Evolutionary conservation across 2,113 vertebrate species (phyloP).

Genomic region (Panthera uncia): DNA sequence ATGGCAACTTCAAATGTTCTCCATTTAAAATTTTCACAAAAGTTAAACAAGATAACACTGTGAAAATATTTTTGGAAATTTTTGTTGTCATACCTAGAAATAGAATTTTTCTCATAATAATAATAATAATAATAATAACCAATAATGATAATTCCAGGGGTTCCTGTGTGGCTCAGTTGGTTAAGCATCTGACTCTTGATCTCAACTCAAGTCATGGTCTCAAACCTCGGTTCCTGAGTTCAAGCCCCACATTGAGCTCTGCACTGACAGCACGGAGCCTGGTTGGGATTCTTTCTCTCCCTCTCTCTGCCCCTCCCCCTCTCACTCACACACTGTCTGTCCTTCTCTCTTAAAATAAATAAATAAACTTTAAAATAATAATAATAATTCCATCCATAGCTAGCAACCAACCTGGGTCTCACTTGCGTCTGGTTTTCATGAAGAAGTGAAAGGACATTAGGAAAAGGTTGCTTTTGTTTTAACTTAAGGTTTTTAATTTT

Average conservation of each 20-base stretch:
- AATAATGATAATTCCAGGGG: no score
- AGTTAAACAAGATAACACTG: slow-evolving; percentile 22
- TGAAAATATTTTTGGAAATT: slow-evolving; percentile 7
- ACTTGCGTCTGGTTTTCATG: not conserved
- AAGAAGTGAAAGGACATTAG: not conserved
- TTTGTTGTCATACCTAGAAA: not conserved
- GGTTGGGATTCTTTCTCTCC: no score
- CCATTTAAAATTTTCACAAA: not conserved
- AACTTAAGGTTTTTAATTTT: not conserved
- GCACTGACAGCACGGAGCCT: no score
- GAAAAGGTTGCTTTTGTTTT: not conserved
- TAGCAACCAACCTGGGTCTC: not conserved
- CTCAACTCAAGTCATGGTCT: no score
- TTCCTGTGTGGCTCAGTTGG: no score
- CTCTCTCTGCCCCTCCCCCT: no score
- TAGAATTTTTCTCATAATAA: slow-evolving; percentile 10
- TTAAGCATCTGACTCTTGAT: no score
- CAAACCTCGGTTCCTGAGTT: no score
- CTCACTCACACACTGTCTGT: no score
- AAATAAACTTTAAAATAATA: not conserved
- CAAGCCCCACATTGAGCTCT: no score
- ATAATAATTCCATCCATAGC: not conserved
- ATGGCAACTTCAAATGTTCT: not conserved
- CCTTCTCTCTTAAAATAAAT: no score
- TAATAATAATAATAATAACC: not conserved